These are phyloP conservation scores for Clamator glandarius DNA, from an alignment of 2,797 vertebrate genomes.

Conservation along the genomic window DNA sequence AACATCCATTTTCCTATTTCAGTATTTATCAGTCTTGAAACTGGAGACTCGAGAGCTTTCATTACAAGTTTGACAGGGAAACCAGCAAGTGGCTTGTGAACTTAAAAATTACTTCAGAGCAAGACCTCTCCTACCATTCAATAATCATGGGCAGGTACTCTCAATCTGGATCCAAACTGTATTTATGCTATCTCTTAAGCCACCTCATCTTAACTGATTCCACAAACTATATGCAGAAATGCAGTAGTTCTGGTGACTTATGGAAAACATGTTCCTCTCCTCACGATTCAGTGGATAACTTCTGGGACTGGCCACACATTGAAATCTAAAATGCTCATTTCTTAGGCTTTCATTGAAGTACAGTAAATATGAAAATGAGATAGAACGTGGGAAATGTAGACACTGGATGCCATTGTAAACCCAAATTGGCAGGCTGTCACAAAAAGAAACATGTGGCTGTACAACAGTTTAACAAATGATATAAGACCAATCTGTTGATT, in stretches of 20 bases:
- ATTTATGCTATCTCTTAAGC: not conserved
- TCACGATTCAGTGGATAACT: not conserved
- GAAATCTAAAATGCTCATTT: not conserved
- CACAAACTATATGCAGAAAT: not conserved
- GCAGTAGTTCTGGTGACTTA: not conserved
- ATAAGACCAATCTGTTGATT: not conserved
- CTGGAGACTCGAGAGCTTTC: not conserved
- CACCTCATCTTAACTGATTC: not conserved
- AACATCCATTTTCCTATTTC: not conserved
- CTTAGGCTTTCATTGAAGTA: not conserved
- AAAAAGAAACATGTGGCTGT: not conserved
- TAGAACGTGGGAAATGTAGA: not conserved
- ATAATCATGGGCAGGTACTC: not conserved
- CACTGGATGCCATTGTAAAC: not conserved
- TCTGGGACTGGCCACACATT: not conserved
- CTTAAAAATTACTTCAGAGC: not conserved
- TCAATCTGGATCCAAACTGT: not conserved
- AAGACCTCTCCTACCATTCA: not conserved
- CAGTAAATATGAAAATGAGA: not conserved
- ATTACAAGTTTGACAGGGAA: not conserved
- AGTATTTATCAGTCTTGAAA: not conserved
- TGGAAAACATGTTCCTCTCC: constrained; percentile 10
- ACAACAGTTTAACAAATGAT: not conserved
- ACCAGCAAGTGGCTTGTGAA: not conserved
- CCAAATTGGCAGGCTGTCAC: not conserved